These are phyloP conservation scores for Eremophila alpestris DNA, from an alignment of 2,797 vertebrate genomes.

Conservation along the genomic window DNA sequence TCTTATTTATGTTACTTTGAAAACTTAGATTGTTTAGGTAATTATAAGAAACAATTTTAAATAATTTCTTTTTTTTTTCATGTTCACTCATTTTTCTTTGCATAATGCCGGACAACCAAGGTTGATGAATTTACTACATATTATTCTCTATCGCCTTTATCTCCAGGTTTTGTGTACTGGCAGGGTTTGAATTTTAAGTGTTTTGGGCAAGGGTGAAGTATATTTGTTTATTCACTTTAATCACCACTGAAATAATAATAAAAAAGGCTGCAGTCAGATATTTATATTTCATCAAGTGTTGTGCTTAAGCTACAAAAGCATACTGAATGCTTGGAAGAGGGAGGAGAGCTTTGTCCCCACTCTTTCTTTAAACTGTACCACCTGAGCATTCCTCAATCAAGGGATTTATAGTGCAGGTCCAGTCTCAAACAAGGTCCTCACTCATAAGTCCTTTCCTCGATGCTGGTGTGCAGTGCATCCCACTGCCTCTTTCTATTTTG, in stretches of 20 bases:
- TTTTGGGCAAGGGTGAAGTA: background rate
- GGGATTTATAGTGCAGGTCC: background rate
- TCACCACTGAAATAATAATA: background rate
- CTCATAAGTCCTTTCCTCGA: background rate
- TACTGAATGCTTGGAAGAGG: background rate
- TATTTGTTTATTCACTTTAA: slow-evolving; percentile 22
- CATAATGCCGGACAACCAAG: background rate
- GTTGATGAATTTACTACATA: background rate
- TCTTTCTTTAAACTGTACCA: background rate
- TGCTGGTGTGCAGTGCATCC: background rate
- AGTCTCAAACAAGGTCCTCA: background rate
- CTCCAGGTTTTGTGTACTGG: background rate
- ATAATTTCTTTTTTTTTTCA: accelerated
- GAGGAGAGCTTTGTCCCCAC: background rate
- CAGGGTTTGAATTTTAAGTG: slow-evolving; percentile 1
- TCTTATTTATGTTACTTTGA: background rate
- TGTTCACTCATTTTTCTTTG: background rate
- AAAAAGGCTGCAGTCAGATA: background rate
- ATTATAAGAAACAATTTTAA: background rate
- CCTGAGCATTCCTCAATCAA: background rate
- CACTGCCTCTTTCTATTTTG: background rate
- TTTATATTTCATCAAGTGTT: background rate
- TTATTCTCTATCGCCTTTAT: background rate
- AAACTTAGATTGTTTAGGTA: background rate
- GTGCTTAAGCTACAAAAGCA: background rate